A percentile compares a stretch with the other conserved stretches of the same genome.
These are phyloP conservation scores for Papilio protenor DNA, from an alignment of 2,888 invertebrate species.

Conservation along the genomic window DNA sequence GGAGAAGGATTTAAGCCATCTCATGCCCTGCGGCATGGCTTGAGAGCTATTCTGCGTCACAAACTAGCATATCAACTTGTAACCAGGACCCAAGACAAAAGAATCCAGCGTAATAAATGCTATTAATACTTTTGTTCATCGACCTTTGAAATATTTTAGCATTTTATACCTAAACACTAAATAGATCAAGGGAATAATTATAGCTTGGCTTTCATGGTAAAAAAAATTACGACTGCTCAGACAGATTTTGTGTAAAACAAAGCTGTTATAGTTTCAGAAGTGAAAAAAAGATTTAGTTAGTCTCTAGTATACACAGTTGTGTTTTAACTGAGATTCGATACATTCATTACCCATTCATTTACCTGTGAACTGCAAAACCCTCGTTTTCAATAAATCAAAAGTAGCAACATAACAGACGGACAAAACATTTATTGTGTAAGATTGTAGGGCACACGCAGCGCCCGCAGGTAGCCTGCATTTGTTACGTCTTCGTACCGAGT, in stretches of 20 bases:
- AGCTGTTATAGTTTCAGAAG: background rate
- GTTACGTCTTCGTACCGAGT: constrained; percentile 49
- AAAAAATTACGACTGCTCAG: background rate
- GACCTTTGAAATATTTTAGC: no score
- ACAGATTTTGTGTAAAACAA: background rate
- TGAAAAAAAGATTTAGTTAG: no score
- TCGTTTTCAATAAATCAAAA: constrained; percentile 21
- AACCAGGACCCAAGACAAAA: background rate
- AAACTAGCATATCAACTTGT: constrained; percentile 1
- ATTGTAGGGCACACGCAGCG: constrained; percentile 40
- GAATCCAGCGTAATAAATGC: background rate
- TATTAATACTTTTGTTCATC: background rate
- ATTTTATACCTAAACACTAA: background rate
- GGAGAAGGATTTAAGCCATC: constrained; percentile 21
- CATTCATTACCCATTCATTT: background rate
- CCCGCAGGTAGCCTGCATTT: constrained; percentile 50
- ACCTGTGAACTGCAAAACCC: background rate
- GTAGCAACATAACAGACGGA: constrained; percentile 2
- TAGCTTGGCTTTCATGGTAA: background rate
- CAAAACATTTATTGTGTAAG: constrained; percentile 42
- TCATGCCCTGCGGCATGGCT: background rate
- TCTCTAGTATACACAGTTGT: background rate
- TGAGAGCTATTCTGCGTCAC: background rate
- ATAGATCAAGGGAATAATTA: background rate
- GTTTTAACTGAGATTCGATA: background rate